Evolutionary conservation across 2,797 vertebrate species (phyloP).

Genomic region (Oreortyx pictus): DNA sequence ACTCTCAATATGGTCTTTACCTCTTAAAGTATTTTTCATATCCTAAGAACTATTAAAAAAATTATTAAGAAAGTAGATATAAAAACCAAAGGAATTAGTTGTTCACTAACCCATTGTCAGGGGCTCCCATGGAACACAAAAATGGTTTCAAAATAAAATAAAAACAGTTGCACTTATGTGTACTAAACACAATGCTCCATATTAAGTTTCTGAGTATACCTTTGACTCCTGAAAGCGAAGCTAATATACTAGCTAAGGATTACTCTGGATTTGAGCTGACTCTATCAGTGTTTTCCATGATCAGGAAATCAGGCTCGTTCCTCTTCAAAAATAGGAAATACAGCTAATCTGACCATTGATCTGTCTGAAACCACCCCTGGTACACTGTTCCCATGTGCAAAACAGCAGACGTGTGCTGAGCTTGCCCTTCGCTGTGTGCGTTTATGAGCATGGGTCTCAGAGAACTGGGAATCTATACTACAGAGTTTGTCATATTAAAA

Average conservation of each 20-base stretch:
- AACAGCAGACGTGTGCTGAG: not conserved
- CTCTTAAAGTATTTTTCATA: not conserved
- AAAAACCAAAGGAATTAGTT: not conserved
- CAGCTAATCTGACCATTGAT: fast-evolving
- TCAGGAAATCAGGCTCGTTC: not conserved
- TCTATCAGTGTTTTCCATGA: not conserved
- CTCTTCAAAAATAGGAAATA: not conserved
- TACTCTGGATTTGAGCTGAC: not conserved
- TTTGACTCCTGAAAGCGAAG: not conserved
- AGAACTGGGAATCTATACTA: not conserved
- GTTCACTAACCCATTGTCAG: not conserved
- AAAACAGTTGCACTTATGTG: not conserved
- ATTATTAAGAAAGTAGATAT: not conserved
- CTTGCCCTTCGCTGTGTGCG: not conserved
- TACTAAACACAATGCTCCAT: not conserved
- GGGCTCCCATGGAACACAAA: not conserved
- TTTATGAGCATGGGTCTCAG: not conserved
- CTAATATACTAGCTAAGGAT: not conserved
- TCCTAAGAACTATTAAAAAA: not conserved
- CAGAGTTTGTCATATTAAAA: not conserved
- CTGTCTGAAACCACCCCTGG: not conserved
- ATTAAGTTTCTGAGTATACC: not conserved
- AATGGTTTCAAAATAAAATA: not conserved
- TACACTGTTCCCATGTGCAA: not conserved
- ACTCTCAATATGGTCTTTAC: not conserved